Conservation (phyloP, 2,113 vertebrate genomes). For the Galbula dea region DNA sequence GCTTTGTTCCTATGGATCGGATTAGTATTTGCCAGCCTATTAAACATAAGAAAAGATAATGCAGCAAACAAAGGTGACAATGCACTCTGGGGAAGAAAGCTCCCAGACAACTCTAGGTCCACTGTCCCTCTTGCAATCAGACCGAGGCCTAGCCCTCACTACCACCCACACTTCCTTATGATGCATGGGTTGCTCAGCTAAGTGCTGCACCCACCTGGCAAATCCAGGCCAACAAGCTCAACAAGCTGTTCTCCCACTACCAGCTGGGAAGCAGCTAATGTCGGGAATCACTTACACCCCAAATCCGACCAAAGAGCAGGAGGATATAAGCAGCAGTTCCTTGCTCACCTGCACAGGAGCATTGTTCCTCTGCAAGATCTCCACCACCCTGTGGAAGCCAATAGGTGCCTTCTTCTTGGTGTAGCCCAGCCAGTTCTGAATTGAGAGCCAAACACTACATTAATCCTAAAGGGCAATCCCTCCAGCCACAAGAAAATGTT, state of each 20-base stretch:
- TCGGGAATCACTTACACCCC: not conserved
- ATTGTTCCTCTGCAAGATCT: constrained; percentile 90
- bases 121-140: not conserved
- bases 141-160: not conserved
- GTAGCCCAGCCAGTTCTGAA: constrained; percentile 93
- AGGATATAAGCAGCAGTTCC: not conserved
- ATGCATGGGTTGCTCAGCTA: not conserved
- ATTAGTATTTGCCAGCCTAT: not conserved
- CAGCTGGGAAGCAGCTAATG: not conserved
- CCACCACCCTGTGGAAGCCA: constrained; percentile 89
- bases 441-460: not conserved
- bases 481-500: not conserved
- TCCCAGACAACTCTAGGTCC: not conserved
- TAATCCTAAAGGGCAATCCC: not conserved
- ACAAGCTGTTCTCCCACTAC: not conserved
- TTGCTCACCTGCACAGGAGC: constrained; percentile 85
- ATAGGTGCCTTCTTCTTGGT: constrained; percentile 90
- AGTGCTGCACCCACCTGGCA: accelerated
- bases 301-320: not conserved
- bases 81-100: not conserved
- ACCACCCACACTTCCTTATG: not conserved
- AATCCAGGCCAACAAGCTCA: not conserved
- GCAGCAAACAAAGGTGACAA: not conserved
- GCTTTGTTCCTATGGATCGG: accelerated
- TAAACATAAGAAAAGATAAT: not conserved